These are phyloP conservation scores for Sebastes oblongus DNA, from an alignment of 2,797 vertebrate species.

Conservation along the genomic window DNA sequence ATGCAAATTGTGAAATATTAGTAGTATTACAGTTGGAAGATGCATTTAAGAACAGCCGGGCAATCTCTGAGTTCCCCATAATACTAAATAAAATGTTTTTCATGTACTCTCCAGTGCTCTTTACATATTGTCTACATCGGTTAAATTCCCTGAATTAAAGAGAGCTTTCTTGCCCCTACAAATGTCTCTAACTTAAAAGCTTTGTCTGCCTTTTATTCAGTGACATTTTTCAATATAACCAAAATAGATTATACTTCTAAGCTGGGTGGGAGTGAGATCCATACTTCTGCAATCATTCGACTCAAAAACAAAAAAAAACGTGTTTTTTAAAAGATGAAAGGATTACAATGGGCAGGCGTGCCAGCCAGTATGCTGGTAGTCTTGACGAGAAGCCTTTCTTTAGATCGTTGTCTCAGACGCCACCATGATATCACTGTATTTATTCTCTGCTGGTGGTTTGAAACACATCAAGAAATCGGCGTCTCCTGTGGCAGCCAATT, in stretches of 20 bases:
- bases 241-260: slow-evolving; percentile 40
- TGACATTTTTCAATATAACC: slow-evolving; percentile 29
- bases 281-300: slow-evolving; percentile 3
- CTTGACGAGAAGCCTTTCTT: slow-evolving; percentile 17
- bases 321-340: slow-evolving; percentile 17
- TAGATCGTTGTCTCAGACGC: slow-evolving; percentile 20
- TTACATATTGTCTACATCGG: slow-evolving; percentile 5
- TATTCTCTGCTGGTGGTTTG: slow-evolving; percentile 40
- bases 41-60: neutral
- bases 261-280: neutral
- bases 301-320: slow-evolving; percentile 13
- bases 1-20: neutral
- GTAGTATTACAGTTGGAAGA: neutral
- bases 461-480: slow-evolving; percentile 51
- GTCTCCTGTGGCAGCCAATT: slow-evolving; percentile 52
- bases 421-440: slow-evolving; percentile 33
- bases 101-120: neutral
- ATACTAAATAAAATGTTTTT: neutral
- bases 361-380: neutral
- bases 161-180: slow-evolving; percentile 1
- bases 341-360: neutral
- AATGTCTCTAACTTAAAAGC: slow-evolving; percentile 30
- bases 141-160: slow-evolving; percentile 7
- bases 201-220: slow-evolving; percentile 23
- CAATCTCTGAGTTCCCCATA: neutral